Base-by-base conservation (phyloP, 1,140 invertebrate genomes). In the Drosophila sp. region DNA sequence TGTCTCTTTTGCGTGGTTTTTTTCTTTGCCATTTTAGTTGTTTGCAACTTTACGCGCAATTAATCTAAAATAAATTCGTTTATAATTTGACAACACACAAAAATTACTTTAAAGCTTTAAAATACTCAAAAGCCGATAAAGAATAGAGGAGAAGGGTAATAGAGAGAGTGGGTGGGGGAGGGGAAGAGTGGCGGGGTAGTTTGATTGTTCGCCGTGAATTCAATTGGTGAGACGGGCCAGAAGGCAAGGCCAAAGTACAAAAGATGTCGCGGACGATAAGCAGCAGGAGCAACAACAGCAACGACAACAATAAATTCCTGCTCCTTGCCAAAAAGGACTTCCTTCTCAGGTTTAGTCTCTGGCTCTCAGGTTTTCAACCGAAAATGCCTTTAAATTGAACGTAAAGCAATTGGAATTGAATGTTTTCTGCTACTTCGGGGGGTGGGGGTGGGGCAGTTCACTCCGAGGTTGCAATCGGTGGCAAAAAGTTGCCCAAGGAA, bases 51-150 rank as follows among this genome's bases (percentile, higher is more conserved):
- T 91, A 91, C 89, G 89, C 89, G 79, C 89, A 91, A 91, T 91
- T 91, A 91, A 91, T 91, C 84, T 85, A 89, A 91, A 89, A 91
- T 77, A 89, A 91, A 91, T 91, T 91, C 84, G 81, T 91, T 91
- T 91, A 91, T 91, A 91, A 91, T 91, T 91, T 91, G 79, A 76
- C 89, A 86, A 86, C 83, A 86, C 83, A 76, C 76, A 73, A 47
- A 44, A 79, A 69, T 47, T 70, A 72, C 60, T 69, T 70, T 60
- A 63, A 41, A 69, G 74, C 76, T 77, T 77, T 87, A 86, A 86
- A 86, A 86, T 82, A 79, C 87, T 83, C 83, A 82, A 76, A 71
- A 71, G 38, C 23, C 38, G 38, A 50, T 50, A 50, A 47, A 50
- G 44, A 8, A 47, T 17, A 47, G 40, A 29, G 47, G 17, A 30